Conservation (phyloP, 2,113 vertebrate genomes). For the Bolborhynchus lineola region DNA sequence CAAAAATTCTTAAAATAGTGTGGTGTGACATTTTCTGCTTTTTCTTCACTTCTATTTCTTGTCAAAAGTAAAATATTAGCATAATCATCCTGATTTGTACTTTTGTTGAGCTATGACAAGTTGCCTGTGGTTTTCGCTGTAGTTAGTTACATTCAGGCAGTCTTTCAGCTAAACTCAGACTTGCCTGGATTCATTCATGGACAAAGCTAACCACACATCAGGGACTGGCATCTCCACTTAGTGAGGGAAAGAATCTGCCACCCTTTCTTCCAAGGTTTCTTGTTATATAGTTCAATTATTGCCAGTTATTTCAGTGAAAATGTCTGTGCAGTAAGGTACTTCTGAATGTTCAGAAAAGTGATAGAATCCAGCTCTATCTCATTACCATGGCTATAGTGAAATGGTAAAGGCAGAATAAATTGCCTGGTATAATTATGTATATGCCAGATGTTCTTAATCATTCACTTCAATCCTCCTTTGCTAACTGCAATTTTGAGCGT, state of each 20-base stretch:
- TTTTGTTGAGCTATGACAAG: not conserved
- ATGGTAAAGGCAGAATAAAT: constrained; percentile 47
- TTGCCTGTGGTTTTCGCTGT: not conserved
- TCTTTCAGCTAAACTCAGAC: not conserved
- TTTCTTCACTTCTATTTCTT: not conserved
- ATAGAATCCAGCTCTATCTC: not conserved
- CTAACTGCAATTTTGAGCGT: constrained; percentile 33
- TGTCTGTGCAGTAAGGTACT: not conserved
- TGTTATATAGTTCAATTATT: not conserved
- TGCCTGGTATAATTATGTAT: constrained; percentile 28
- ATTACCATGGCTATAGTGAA: not conserved
- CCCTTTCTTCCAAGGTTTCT: not conserved
- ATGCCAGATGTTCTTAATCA: constrained; percentile 59
- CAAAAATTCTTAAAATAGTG: not conserved
- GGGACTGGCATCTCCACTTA: not conserved
- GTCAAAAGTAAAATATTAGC: not conserved
- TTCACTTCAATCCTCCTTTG: constrained; percentile 44
- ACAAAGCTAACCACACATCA: not conserved
- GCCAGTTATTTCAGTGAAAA: not conserved
- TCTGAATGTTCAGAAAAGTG: not conserved
- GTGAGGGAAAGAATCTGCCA: not conserved
- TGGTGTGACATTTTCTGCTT: not conserved
- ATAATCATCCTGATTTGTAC: not conserved
- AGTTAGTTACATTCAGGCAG: not conserved
- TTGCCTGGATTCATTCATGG: not conserved